Evolutionary conservation across 1,140 invertebrate species (phyloP), one percentile per base, ranked within the genome.

Genomic region (Brachionus sp.): DNA sequence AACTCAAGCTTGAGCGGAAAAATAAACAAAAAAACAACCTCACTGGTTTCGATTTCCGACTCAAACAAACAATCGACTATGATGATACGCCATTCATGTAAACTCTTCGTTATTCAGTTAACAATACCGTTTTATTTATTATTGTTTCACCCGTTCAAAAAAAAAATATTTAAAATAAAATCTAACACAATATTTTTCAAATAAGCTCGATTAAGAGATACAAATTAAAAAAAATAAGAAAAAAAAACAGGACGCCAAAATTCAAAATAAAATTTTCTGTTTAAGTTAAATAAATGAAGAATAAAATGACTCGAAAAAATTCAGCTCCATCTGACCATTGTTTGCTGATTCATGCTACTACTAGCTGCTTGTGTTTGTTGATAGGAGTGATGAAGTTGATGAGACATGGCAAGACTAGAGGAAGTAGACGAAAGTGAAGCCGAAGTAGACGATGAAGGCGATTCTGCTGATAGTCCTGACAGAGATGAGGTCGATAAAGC

Each of bases 171-270:
- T 57, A 57, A 25, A 10, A 42, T 13, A 7, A 42, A 42, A 42
- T 10, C 39, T 42, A 57, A 23, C 19, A 57, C 9, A 57, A 57
- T 16, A 7, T 9, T 7, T 57, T 13, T 53, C 50, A 53, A 23
- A 53, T 53, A 53, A 46, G n/a, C 42, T 50, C 44, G 10, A 68
- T 39, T n/a, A 35, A 39, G 7, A 16, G 5, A 39, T 39, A 70
- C 23, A 23, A 39, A 35, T 19, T n/a, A 39, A 70, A 37, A 70
- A 37, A 35, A 23, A n/a, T n/a, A n/a, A n/a, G n/a, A n/a, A 70
- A 37, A 70, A 70, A 70, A 70, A 39, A 39, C 66, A 70, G 66
- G 66, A 70, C 66, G 66, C 66, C 33, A 70, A 70, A 42, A n/a
- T 70, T 70, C 16, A 39, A 19, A 70, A 33, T 23, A 33, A 33